Conservation (phyloP, 2,888 invertebrate genomes). For the Linnaemya vulpina region DNA sequence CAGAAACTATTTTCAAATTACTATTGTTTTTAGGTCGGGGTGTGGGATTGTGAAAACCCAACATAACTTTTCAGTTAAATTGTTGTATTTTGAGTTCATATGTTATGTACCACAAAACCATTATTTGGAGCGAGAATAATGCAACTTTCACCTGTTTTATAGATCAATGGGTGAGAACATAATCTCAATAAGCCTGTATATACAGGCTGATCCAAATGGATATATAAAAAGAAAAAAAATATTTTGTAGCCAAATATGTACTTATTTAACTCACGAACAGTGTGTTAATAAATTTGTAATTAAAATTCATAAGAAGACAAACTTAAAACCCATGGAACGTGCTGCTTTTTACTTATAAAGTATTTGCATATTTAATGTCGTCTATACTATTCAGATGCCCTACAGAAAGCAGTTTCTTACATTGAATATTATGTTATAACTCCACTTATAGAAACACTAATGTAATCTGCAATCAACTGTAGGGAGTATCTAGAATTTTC, state of each 20-base stretch:
- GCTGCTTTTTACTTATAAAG: constrained; percentile 3
- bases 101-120: too few species aligned
- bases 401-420: neutral
- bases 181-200: too few species aligned
- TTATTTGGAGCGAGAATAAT: too few species aligned
- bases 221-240: neutral
- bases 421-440: neutral
- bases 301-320: constrained; percentile 1
- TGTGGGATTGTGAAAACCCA: too few species aligned
- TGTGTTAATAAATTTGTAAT: constrained; percentile 10
- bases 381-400: neutral
- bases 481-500: too few species aligned
- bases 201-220: neutral
- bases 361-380: constrained; percentile 33
- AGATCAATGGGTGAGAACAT: neutral
- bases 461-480: too few species aligned
- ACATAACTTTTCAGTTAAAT: too few species aligned
- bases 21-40: too few species aligned
- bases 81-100: too few species aligned
- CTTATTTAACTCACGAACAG: neutral
- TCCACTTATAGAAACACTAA: too few species aligned
- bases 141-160: neutral
- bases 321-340: constrained; percentile 17
- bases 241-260: neutral
- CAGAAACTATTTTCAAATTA: too few species aligned